These are phyloP conservation scores for Caenorhabditis brenneri DNA, from an alignment of 1,140 invertebrate species.

Conservation along the genomic window DNA sequence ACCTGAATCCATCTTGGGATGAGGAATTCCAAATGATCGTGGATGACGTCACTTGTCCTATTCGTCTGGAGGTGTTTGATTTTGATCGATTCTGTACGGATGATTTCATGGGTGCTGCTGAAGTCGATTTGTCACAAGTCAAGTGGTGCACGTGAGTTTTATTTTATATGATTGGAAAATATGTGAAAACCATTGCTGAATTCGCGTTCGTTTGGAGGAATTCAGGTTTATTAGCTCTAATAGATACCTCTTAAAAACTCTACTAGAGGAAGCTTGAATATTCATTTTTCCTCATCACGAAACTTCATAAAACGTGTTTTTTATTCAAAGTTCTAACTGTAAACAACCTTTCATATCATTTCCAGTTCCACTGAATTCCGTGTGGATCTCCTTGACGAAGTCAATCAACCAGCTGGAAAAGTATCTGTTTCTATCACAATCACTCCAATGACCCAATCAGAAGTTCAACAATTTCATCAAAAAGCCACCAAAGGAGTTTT, in stretches of 20 bases:
- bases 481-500: constrained; percentile 63
- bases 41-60: constrained; percentile 73
- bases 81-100: constrained; percentile 95
- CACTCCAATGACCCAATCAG: constrained; percentile 20
- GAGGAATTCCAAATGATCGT: constrained; percentile 73
- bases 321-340: too few relatives aligned
- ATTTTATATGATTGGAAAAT: background rate
- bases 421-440: background rate
- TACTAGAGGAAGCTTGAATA: too few relatives aligned
- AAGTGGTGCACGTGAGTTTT: constrained; percentile 79
- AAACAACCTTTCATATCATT: too few relatives aligned
- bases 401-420: constrained; percentile 16
- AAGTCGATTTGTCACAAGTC: constrained; percentile 83
- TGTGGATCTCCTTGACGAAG: background rate
- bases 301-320: too few relatives aligned
- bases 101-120: constrained; percentile 93
- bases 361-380: constrained; percentile 79
- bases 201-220: too few relatives aligned
- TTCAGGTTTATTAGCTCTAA: background rate
- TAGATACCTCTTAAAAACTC: too few relatives aligned
- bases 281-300: too few relatives aligned
- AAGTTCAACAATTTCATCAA: constrained; percentile 57
- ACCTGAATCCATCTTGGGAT: constrained; percentile 74
- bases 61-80: constrained; percentile 80
- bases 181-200: too few relatives aligned